Conservation (phyloP, 2,113 vertebrate genomes). For the Alexandromys fortis region DNA sequence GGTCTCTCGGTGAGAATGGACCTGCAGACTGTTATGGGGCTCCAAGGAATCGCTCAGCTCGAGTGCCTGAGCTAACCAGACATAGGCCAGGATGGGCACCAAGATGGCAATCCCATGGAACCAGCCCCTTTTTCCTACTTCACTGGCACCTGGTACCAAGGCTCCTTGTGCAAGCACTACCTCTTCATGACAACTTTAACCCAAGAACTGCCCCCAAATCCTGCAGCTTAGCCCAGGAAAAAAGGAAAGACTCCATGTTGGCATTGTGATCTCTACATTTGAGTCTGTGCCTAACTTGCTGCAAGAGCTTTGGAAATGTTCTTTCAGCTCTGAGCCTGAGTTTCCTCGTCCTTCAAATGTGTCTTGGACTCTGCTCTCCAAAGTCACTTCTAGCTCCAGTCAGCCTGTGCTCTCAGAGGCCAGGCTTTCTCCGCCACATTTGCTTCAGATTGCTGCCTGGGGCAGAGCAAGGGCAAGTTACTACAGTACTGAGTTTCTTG, state of each 20-base stretch:
- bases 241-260: neutral
- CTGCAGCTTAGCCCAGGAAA: neutral
- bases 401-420: neutral
- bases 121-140: neutral
- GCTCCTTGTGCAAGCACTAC: too few species aligned
- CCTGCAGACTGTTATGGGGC: neutral
- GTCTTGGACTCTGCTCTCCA: neutral
- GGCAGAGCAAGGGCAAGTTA: constrained; percentile 77
- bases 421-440: neutral
- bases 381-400: neutral
- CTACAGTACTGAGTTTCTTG: constrained; percentile 77
- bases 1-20: neutral
- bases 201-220: neutral
- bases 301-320: neutral
- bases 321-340: neutral
- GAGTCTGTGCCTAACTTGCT: neutral
- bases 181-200: neutral
- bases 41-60: neutral
- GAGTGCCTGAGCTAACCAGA: neutral
- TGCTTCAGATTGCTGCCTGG: constrained; percentile 31
- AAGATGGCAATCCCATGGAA: neutral
- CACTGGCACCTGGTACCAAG: neutral
- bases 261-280: neutral
- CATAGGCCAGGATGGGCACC: neutral
- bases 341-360: neutral